Base-by-base conservation (phyloP, 2,888 invertebrate species). In the Loripinus fragilis region DNA sequence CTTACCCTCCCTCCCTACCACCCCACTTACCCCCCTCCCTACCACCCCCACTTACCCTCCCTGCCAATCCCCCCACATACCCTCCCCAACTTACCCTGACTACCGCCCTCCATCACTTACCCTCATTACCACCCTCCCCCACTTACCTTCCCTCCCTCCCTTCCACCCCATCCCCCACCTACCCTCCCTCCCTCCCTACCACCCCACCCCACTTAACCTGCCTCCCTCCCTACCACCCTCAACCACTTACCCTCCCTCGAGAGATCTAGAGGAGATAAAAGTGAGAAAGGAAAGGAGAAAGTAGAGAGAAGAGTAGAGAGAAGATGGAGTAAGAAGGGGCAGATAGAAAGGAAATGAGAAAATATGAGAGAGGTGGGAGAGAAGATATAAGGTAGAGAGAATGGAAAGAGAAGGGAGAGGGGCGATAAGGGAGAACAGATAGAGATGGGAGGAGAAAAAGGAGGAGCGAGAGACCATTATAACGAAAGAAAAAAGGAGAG, bases 401-500 rank as follows among this genome's bases (percentile, higher is more conserved):
- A 15, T 55, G 55, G 33, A 28, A 33, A 25, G 33, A 25, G 20
- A 28, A 55, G 38, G 33, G 38, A 71, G 48, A 55, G 60, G 60
- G 33, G 0, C 12, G 38, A 60, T n/a, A 3, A 35, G 45, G 10
- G 28, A 55, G 35, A 41, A 60, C 25, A 33, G 23, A 12, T 33
- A 52, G 35, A 15, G 15, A 28, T 10, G 25, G 23, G 10, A 55
- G 25, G 8, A 28, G n/a, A 10, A 12, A 10, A 15, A 55, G 8
- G n/a, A 55, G 12, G 10, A 55, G 25, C 55, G 55, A 55, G 10
- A 12, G 10, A 55, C n/a, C 10, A 10, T 23, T 23, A 10, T n/a
- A 55, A 55, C 55, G 55, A 55, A n/a, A 10, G 55, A 55, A n/a
- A 10, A 28, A 55, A n/a, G 8, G 55, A 55, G n/a, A n/a, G n/a